Evolutionary conservation across 2,113 vertebrate genomes (phyloP).

Genomic region (Sphaerodactylus townsendi): DNA sequence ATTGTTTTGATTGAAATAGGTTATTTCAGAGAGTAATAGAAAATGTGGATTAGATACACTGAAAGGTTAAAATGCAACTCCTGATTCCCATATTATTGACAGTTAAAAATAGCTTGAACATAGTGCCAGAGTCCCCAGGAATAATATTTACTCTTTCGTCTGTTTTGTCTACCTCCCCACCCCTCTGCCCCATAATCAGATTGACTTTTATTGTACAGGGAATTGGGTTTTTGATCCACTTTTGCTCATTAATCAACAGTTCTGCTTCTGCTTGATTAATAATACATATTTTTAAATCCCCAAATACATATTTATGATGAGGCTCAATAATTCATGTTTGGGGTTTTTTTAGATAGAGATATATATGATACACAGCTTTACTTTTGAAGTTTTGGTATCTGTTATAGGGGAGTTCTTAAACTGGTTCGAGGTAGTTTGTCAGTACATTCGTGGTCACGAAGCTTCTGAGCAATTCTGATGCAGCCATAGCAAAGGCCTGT

Average conservation of each 20-base stretch:
- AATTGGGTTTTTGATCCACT: background rate
- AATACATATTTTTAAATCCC: background rate
- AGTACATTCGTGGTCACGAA: rapidly evolving
- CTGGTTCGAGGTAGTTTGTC: background rate
- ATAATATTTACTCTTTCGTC: background rate
- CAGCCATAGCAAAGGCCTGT: background rate
- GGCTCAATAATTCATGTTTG: background rate
- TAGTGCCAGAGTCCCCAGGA: background rate
- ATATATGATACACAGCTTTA: background rate
- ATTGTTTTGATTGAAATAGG: slow-evolving; percentile 1
- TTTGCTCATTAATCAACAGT: slow-evolving; percentile 21
- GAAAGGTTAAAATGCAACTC: slow-evolving; percentile 34
- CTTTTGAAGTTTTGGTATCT: background rate
- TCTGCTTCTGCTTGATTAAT: background rate
- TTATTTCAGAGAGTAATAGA: slow-evolving; percentile 2
- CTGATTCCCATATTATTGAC: slow-evolving; percentile 1
- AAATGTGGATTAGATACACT: slow-evolving; percentile 14
- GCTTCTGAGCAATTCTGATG: background rate
- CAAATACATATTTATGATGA: background rate
- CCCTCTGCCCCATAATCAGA: background rate
- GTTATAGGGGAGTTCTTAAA: background rate
- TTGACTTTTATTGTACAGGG: slow-evolving; percentile 1
- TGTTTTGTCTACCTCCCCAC: slow-evolving; percentile 9
- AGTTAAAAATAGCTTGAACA: background rate
- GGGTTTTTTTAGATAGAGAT: too few species aligned